Conservation (phyloP, 2,797 vertebrate species). For the Agapornis canus region DNA sequence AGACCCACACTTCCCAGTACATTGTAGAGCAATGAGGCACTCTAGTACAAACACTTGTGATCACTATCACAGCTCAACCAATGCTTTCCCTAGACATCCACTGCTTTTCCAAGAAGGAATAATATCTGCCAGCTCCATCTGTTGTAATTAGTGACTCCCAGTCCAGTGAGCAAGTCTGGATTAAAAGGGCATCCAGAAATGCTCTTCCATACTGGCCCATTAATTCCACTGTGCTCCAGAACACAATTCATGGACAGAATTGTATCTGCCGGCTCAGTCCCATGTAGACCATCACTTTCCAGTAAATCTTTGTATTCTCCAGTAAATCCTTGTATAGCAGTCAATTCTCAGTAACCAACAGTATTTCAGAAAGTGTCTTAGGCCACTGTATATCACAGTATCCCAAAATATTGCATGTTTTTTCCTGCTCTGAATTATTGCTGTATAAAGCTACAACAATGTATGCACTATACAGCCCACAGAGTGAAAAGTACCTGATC, state of each 20-base stretch:
- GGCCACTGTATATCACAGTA: not conserved
- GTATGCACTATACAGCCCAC: not conserved
- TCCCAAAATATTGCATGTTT: not conserved
- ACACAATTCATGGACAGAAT: not conserved
- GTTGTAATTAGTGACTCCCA: not conserved
- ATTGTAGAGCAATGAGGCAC: not conserved
- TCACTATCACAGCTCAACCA: not conserved
- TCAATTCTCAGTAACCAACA: not conserved
- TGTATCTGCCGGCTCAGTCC: not conserved
- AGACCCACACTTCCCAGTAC: not conserved
- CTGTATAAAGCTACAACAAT: not conserved
- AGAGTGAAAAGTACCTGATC: not conserved
- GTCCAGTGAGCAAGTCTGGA: not conserved
- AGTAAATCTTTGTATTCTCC: not conserved
- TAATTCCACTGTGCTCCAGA: not conserved
- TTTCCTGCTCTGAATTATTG: not conserved
- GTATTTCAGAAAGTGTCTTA: not conserved
- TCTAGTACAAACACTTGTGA: not conserved
- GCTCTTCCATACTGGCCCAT: not conserved
- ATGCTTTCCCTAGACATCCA: not conserved
- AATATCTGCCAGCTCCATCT: slow-evolving; percentile 3
- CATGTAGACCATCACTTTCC: not conserved
- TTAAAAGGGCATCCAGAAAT: slow-evolving; percentile 29
- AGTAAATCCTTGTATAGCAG: not conserved
- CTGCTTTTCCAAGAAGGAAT: not conserved